phyloP scores from a whole-genome alignment of 2,888 invertebrate species.

The Ceriagrion tenellum region DNA sequence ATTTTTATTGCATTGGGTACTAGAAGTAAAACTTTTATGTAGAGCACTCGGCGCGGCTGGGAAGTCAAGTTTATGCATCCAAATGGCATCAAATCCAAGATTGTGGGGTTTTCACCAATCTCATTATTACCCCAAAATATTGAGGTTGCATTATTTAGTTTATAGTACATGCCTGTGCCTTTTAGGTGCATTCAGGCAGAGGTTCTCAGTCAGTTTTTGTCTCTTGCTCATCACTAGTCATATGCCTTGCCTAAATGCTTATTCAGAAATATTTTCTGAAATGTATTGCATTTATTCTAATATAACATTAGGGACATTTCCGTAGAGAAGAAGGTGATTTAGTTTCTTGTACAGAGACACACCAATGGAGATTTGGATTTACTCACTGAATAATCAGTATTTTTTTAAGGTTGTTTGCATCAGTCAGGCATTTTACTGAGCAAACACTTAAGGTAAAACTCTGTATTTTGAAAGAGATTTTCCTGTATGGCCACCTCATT shows the following conservation, averaged over 20 bases:
- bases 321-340: background rate
- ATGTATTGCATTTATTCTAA: background rate
- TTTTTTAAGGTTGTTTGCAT: background rate
- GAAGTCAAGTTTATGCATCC: background rate
- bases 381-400: background rate
- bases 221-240: background rate
- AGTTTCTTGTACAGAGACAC: background rate
- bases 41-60: background rate
- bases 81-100: background rate
- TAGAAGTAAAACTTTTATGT: background rate
- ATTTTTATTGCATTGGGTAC: too few relatives aligned
- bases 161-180: background rate
- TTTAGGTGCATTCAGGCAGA: background rate
- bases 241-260: background rate
- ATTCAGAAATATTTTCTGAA: too few relatives aligned
- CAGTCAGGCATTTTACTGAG: too few relatives aligned
- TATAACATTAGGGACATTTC: background rate
- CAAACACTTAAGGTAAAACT: too few relatives aligned
- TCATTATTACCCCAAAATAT: background rate
- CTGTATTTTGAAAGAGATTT: background rate
- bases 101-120: background rate
- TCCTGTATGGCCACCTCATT: too few relatives aligned
- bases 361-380: background rate
- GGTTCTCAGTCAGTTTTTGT: background rate
- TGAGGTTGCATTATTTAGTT: background rate